A percentile compares a stretch with the other conserved stretches of the same genome.
These are phyloP conservation scores for Reticulitermes lucifugus DNA, from an alignment of 2,888 invertebrate genomes.

Conservation along the genomic window DNA sequence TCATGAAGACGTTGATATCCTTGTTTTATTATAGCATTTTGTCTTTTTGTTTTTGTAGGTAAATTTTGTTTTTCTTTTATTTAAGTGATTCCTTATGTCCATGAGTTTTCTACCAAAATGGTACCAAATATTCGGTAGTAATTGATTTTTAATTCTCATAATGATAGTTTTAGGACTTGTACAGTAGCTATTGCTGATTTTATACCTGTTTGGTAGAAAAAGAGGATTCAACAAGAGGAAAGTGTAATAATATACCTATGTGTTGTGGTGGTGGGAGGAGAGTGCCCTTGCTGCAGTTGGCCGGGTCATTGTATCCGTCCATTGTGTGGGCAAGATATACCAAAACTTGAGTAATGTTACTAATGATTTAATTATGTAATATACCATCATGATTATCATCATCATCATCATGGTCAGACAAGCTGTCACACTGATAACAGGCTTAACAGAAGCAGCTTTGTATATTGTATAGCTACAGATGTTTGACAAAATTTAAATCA, in stretches of 20 bases:
- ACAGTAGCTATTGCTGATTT: not conserved
- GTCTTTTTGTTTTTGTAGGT: not conserved
- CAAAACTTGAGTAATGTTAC: not conserved
- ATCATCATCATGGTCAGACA: no score
- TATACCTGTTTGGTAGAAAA: not conserved
- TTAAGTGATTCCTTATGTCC: not conserved
- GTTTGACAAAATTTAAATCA: no score
- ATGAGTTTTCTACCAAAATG: conserved; percentile 1
- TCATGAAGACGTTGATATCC: not conserved
- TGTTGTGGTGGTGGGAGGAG: not conserved
- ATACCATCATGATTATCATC: no score
- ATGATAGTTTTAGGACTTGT: not conserved
- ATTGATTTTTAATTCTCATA: not conserved
- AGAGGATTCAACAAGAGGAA: not conserved
- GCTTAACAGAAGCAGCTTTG: not conserved
- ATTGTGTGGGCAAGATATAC: not conserved
- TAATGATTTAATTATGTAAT: no score
- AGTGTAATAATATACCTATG: not conserved
- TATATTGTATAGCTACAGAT: no score
- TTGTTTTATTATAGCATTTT: not conserved
- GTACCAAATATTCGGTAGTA: not conserved
- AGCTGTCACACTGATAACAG: no score
- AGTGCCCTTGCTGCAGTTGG: not conserved
- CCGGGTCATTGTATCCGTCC: not conserved
- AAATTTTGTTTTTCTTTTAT: not conserved